A percentile compares a stretch with the other conserved stretches of the same genome.
phyloP scores from a whole-genome alignment of 64 coral and sea anemone genomes.

The Actinia tenebrosa region DNA sequence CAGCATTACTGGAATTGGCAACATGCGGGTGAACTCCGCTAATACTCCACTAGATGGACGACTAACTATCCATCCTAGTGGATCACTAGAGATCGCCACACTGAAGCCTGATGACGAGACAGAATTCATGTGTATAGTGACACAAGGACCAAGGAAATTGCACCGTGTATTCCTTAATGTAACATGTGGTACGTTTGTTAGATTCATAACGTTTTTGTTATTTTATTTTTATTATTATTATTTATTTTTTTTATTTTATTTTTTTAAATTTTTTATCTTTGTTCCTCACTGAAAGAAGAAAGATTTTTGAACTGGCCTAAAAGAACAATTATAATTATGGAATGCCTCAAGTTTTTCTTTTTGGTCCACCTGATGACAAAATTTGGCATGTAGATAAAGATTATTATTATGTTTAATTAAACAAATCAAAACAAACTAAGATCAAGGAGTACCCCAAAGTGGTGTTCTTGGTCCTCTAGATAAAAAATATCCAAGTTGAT shows the following conservation, averaged over 20 bases:
- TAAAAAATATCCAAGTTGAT: neutral
- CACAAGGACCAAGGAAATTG: neutral
- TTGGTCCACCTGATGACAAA: no score
- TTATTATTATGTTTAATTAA: no score
- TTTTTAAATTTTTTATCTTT: no score
- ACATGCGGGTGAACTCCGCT: neutral
- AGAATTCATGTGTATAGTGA: neutral
- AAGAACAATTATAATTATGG: no score
- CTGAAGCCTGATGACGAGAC: conserved; percentile 16
- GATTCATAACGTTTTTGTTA: no score
- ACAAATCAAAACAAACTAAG: neutral
- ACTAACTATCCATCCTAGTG: neutral
- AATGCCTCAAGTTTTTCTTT: no score
- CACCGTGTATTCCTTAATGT: conserved; percentile 2
- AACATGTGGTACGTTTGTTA: neutral
- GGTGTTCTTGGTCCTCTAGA: neutral
- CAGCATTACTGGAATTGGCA: neutral
- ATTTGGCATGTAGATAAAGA: no score
- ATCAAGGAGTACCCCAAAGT: neutral
- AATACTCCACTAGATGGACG: conserved; percentile 2
- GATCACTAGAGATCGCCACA: neutral
- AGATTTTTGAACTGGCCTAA: no score
- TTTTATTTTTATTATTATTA: no score
- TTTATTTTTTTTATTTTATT: no score
- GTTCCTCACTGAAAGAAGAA: no score